Conservation (phyloP, 2,113 vertebrate species). For the Saimiri boliviensis region DNA sequence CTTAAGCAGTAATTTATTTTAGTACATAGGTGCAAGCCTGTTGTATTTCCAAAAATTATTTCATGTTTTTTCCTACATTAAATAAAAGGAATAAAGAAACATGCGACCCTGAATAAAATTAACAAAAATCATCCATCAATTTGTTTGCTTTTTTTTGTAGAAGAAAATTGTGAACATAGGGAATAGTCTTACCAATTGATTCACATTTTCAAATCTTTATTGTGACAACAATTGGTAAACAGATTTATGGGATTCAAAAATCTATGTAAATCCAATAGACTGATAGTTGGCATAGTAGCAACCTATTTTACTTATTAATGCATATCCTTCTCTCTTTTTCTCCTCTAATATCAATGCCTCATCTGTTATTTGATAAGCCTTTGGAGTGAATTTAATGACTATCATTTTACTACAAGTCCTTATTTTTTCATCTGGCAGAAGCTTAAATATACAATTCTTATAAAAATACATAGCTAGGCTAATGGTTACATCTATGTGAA, state of each 20-base stretch:
- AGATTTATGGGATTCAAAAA: slow-evolving; percentile 65
- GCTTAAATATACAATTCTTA: slow-evolving; percentile 33
- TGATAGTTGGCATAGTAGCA: neutral
- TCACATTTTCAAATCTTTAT: slow-evolving; percentile 60
- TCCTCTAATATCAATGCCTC: slow-evolving; percentile 22
- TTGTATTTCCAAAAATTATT: slow-evolving; percentile 68
- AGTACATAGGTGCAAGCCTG: slow-evolving; percentile 22
- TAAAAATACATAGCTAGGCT: neutral
- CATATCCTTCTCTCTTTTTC: slow-evolving; percentile 30
- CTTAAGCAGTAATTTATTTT: slow-evolving; percentile 73
- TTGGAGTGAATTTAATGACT: slow-evolving; percentile 45
- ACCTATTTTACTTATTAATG: slow-evolving; percentile 54
- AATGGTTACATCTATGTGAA: neutral
- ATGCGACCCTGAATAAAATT: slow-evolving; percentile 48
- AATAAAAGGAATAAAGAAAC: slow-evolving; percentile 58
- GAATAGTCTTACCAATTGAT: slow-evolving; percentile 11
- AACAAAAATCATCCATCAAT: neutral
- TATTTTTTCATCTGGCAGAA: slow-evolving; percentile 27
- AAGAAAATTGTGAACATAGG: slow-evolving; percentile 5
- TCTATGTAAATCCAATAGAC: slow-evolving; percentile 61
- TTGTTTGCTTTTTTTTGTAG: neutral
- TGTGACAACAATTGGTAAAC: slow-evolving; percentile 30
- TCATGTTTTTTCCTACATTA: slow-evolving; percentile 43
- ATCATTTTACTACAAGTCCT: slow-evolving; percentile 2
- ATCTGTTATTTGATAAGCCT: neutral